These are phyloP conservation scores for Paraplagusia blochii DNA, from an alignment of 2,113 vertebrate species.

Conservation along the genomic window DNA sequence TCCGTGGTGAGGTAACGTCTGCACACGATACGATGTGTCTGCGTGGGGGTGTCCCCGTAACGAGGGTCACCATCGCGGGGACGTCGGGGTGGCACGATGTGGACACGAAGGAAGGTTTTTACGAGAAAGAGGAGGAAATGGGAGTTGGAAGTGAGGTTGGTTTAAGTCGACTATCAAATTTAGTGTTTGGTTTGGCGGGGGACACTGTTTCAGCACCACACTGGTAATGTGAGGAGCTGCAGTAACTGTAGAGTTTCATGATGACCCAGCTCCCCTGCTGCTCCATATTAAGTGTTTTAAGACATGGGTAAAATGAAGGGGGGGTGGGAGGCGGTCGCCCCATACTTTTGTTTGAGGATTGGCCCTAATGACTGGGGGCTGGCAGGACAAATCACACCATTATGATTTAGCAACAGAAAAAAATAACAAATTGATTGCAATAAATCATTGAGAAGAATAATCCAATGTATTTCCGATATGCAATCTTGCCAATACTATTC, in stretches of 20 bases:
- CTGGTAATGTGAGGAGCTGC: slow-evolving; percentile 46
- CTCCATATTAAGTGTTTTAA: slow-evolving; percentile 26
- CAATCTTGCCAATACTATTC: too few relatives aligned
- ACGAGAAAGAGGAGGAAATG: slow-evolving; percentile 51
- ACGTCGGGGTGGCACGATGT: slow-evolving; percentile 14
- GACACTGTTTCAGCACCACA: slow-evolving; percentile 50
- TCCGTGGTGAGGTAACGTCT: slow-evolving; percentile 24
- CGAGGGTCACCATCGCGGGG: slow-evolving; percentile 27
- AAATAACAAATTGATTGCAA: slow-evolving; percentile 35
- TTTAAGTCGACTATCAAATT: slow-evolving; percentile 49
- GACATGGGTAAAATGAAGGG: background rate
- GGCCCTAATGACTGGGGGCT: slow-evolving; percentile 26
- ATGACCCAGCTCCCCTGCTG: slow-evolving; percentile 50
- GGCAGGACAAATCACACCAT: slow-evolving; percentile 20
- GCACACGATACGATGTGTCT: slow-evolving; percentile 18
- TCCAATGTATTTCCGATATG: too few relatives aligned
- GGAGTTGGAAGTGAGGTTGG: slow-evolving; percentile 56
- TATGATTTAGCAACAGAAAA: slow-evolving; percentile 41
- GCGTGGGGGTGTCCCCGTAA: slow-evolving; percentile 14
- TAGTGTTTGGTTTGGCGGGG: slow-evolving; percentile 65
- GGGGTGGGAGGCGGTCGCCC: background rate
- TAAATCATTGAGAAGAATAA: slow-evolving; percentile 26
- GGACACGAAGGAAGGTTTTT: slow-evolving; percentile 34
- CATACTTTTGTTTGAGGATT: slow-evolving; percentile 31
- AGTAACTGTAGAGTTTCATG: slow-evolving; percentile 43